Base-by-base conservation (phyloP, 2,797 vertebrate genomes). In the Gambelia wislizenii region DNA sequence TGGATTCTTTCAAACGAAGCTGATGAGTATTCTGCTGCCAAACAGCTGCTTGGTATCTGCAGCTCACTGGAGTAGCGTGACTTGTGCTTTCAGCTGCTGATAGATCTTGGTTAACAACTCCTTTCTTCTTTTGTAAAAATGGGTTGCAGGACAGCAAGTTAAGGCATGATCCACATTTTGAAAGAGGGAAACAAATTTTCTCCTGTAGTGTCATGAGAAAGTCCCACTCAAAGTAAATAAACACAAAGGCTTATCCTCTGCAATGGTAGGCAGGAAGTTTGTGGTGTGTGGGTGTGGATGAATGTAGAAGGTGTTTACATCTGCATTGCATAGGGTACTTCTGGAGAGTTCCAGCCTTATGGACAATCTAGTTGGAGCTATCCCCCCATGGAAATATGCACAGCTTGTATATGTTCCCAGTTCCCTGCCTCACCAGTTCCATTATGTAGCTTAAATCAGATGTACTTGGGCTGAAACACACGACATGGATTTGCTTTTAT, bases 161-260 rank as follows among this genome's bases (percentile, higher is more conserved):
- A 94, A 95, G 95, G 95, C 95, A 96, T 39, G 96, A 96, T 77
- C 85, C 59, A 91, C 82, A 89, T 96, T 96, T 96, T 95, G 95
- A 95, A 96, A 95, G 95, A 96, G 91, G 76, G n/a, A n/a, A n/a
- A n/a, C n/a, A 90, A 93, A 93, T 90, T 87, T 83, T 92, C 85
- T 89, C 90, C 70, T 89, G 87, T 0, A 0, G 52, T 90, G 94
- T 92, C 93, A 90, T 93, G 93, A 89, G 93, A 92, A 96, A 95
- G 92, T 89, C 89, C 88, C 91, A 86, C 84, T 84, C 85, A 83
- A 88, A 88, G 88, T 83, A 86, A 93, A 84, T 92, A 82, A 95
- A 85, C 87, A 87, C 85, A 84, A 83, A 64, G 74, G 90, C 91
- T 94, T 94, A 94, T 2, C 74, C 80, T 84, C 0, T 7, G 80